Percentiles rank a stretch among this genome's conserved stretches.
Conservation (phyloP, 2,888 invertebrate genomes). For the Noctua pronuba region DNA sequence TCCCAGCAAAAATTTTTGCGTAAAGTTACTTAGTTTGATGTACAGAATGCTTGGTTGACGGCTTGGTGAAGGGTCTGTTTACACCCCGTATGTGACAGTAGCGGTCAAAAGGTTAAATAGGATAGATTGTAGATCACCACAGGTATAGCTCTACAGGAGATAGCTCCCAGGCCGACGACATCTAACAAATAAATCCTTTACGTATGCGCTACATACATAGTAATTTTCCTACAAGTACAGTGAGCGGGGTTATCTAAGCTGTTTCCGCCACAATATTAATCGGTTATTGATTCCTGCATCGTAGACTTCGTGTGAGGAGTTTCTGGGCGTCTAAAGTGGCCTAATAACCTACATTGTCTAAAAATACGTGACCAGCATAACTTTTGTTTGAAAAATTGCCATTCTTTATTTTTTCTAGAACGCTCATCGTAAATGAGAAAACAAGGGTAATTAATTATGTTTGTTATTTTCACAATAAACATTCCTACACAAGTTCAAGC, state of each 20-base stretch:
- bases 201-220: not conserved
- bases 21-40: no score
- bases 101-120: no score
- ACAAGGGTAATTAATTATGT: not conserved
- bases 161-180: not conserved
- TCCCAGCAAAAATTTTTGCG: no score
- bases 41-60: no score
- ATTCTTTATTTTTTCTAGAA: constrained; percentile 9
- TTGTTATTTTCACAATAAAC: not conserved
- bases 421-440: not conserved
- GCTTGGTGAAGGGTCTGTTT: no score
- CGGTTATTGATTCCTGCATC: constrained; percentile 55
- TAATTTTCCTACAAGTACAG: constrained; percentile 21
- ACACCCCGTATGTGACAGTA: no score
- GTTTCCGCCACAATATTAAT: constrained; percentile 44
- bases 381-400: constrained; percentile 8
- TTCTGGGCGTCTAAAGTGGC: constrained; percentile 12
- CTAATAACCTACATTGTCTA: constrained; percentile 53
- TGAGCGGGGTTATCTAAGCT: constrained; percentile 42
- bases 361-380: constrained; percentile 17
- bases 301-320: constrained; percentile 3
- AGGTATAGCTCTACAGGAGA: not conserved
- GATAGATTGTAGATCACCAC: no score
- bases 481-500: not conserved
- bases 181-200: not conserved